Evolutionary conservation across 2,113 vertebrate species (phyloP).

Genomic region (Talpa occidentalis): DNA sequence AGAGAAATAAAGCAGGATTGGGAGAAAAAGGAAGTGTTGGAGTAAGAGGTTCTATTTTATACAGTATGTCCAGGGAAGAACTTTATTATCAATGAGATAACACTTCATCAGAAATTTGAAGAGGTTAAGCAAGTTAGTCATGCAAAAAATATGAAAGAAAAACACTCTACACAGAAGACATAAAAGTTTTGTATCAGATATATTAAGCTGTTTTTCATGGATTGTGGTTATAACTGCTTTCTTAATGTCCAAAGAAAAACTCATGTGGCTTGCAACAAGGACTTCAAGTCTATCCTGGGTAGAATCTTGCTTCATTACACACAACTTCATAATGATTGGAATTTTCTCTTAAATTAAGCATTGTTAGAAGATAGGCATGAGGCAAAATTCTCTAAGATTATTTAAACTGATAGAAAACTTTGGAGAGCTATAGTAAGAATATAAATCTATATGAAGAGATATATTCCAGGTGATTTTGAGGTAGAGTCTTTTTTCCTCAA

Average conservation of each 20-base stretch:
- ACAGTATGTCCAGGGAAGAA: neutral
- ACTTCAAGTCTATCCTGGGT: neutral
- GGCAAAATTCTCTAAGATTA: conserved; percentile 43
- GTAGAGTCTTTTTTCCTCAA: conserved; percentile 9
- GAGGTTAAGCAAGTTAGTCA: neutral
- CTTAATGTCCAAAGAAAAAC: conserved; percentile 40
- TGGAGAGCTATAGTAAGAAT: neutral
- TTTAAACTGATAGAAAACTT: neutral
- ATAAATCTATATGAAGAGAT: neutral
- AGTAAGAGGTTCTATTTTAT: conserved; percentile 1
- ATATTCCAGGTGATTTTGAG: conserved; percentile 4
- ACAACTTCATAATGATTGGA: neutral
- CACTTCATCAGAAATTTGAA: conserved; percentile 23
- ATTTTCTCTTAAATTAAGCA: neutral
- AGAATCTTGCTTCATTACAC: neutral
- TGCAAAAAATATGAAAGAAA: neutral
- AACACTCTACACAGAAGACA: neutral
- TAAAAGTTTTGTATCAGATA: neutral
- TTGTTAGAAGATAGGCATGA: conserved; percentile 9
- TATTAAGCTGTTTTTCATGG: neutral
- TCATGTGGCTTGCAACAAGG: neutral
- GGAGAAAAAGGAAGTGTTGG: neutral
- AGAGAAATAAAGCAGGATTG: neutral
- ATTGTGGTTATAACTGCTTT: neutral
- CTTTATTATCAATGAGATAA: neutral